Evolutionary conservation across 2,888 invertebrate species (phyloP), one percentile per base, ranked within the genome.

Genomic region (Bhutanitis thaidina): DNA sequence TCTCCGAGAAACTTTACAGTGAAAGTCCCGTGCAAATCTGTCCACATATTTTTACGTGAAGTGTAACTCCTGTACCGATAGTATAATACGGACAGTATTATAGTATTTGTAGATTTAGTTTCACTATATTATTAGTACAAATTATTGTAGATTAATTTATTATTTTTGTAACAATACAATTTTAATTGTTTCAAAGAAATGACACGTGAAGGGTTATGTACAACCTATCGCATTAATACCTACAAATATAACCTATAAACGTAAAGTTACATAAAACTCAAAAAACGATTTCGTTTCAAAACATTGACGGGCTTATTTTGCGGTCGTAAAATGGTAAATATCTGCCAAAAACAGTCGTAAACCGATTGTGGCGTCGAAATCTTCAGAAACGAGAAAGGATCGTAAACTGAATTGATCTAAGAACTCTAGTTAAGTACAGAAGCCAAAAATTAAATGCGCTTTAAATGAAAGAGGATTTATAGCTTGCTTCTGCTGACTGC

Each of bases 371-470:
- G 77, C 76, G 74, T 73, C 68, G 73, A 74, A 77, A 75, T 72
- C 75, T 69, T 71, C 61, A 49, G 53, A 70, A 65, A 64, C 64
- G 64, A 69, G 68, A 69, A 71, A 68, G 62, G 64, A 66, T 80
- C 84, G 82, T 86, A 83, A 84, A 84, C 71, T 69, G 66, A 75
- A 80, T 81, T 76, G 75, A 74, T 73, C 73, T 71, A 75, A 76
- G 70, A 77, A 77, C 71, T 74, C 79, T 77, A 79, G 35, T 48
- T 41, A 50, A 50, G 50, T 44, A 44, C 50, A 34, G 44, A 55
- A 53, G 67, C 68, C 65, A 65, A 70, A 68, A 70, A 76, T 77
- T 74, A 77, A 77, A 74, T 71, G 69, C 67, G 69, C 71, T 68
- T 74, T 69, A 72, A 73, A 61, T 61, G 59, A 65, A 59, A 54